Percentiles rank a stretch among this genome's conserved stretches.
These are phyloP conservation scores for Drosophila kohkoa DNA, from an alignment of 1,140 invertebrate species.

Conservation along the genomic window DNA sequence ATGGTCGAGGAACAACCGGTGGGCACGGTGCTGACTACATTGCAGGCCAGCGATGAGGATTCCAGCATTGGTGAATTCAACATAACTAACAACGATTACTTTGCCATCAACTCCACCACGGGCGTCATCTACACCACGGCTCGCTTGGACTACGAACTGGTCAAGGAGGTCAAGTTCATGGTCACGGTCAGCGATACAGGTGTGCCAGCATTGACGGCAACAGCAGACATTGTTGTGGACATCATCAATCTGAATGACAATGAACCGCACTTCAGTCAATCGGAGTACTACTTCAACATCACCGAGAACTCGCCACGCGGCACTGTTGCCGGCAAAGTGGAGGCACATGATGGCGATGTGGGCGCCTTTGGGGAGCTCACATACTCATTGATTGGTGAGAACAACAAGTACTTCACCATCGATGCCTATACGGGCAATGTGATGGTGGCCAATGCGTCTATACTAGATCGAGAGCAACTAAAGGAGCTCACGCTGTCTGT, in stretches of 20 bases:
- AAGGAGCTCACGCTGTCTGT: constrained; percentile 91
- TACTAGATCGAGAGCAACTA: constrained; percentile 92
- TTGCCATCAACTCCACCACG: constrained; percentile 91
- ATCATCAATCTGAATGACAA: constrained; percentile 95
- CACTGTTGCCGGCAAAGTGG: constrained; percentile 89
- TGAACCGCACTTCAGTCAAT: constrained; percentile 90
- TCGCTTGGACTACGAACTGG: constrained; percentile 93
- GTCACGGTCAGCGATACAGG: constrained; percentile 93
- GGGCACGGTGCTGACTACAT: constrained; percentile 92
- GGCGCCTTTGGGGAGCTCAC: constrained; percentile 90
- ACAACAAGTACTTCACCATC: constrained; percentile 89
- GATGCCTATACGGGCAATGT: constrained; percentile 91
- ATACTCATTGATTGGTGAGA: constrained; percentile 91
- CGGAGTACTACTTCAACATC: constrained; percentile 89
- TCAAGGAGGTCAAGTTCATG: constrained; percentile 91
- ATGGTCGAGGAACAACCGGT: constrained; percentile 94
- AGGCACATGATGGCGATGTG: constrained; percentile 91
- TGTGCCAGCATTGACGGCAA: constrained; percentile 91
- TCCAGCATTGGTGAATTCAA: constrained; percentile 92
- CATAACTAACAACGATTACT: constrained; percentile 88
- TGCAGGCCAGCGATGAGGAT: constrained; percentile 93
- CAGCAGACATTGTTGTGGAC: constrained; percentile 90
- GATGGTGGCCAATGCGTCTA: constrained; percentile 89
- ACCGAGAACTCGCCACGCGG: constrained; percentile 91
- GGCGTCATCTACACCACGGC: constrained; percentile 92